A percentile compares a stretch with the other conserved stretches of the same genome.
Conservation (phyloP, 2,113 vertebrate genomes). For the Urocitellus parryii region DNA sequence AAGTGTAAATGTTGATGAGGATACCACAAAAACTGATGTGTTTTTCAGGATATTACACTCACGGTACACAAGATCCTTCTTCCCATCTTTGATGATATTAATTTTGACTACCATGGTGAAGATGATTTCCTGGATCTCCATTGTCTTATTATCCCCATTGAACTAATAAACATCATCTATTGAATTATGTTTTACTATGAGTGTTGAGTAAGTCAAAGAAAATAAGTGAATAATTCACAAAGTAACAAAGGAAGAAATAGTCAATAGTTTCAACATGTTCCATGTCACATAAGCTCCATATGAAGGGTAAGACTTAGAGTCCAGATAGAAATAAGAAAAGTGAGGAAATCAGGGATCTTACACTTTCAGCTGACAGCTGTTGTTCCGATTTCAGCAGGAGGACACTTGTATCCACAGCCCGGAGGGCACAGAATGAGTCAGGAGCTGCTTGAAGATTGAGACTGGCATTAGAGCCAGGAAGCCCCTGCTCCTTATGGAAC, state of each 20-base stretch:
- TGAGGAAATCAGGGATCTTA: constrained; percentile 59
- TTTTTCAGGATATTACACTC: too few relatives aligned
- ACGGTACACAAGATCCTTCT: too few relatives aligned
- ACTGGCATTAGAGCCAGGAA: constrained; percentile 86
- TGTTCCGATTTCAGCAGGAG: constrained; percentile 86
- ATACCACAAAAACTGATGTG: too few relatives aligned
- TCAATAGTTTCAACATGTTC: neutral
- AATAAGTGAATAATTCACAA: neutral
- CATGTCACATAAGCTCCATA: neutral
- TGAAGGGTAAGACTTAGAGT: neutral
- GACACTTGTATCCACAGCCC: constrained; percentile 91
- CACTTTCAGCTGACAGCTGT: constrained; percentile 82
- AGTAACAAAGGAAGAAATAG: neutral
- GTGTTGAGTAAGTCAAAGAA: neutral
- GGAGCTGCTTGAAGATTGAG: constrained; percentile 89
- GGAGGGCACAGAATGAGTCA: constrained; percentile 91
- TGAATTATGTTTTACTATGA: neutral
- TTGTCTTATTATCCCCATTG: neutral
- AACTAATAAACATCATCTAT: neutral
- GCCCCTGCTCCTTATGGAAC: constrained; percentile 86
- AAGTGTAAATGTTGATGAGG: neutral
- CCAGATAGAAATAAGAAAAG: neutral
- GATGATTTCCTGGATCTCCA: neutral
- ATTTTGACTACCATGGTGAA: neutral
- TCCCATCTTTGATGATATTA: neutral